Evolutionary conservation across 2,113 vertebrate genomes (phyloP), one percentile per base, ranked within the genome.

Genomic region (Aegithalos caudatus): DNA sequence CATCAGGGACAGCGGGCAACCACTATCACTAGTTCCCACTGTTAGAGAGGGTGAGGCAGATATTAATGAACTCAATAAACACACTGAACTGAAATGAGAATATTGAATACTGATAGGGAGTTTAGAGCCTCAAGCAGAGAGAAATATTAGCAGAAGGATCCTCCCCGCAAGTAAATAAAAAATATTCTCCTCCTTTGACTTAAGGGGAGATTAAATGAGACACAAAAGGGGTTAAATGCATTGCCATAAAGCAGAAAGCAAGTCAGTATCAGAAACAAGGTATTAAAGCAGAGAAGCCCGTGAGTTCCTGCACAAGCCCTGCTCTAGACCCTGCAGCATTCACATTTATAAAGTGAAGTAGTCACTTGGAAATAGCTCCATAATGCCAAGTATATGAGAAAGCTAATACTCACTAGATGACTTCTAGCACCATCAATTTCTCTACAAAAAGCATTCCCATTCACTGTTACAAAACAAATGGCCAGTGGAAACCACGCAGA

Each of bases 401-500:
- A 95, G 20, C 44, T 94, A 94, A 94, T 87, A 64, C 61, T 92
- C 83, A 67, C 77, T 76, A 87, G 89, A 79, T 92, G 85, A 92
- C 80, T 96, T 92, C 69, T 90, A 94, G 82, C 65, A 78, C 58
- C 82, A 86, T 92, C 91, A 89, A 20, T 95, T 95, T 88, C 91
- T 90, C 76, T 86, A 40, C 67, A 45, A 94, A 94, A 88, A 95
- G 33, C 76, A 76, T 95, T 96, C 56, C 72, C 2, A 6, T 86
- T 86, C 94, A 86, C 64, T 67, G 44, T 74, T 94, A 84, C 85
- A 92, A 95, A 97, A 92, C 69, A 95, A 96, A 96, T 92, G 90
- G 85, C 51, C 77, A 70, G 54, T 77, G 54, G 71, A 95, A 97
- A 83, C 53, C 76, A 73, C 64, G 33, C 48, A 64, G 81, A 81